These are phyloP conservation scores for Probosciger aterrimus DNA, from an alignment of 2,113 vertebrate genomes.

Conservation along the genomic window DNA sequence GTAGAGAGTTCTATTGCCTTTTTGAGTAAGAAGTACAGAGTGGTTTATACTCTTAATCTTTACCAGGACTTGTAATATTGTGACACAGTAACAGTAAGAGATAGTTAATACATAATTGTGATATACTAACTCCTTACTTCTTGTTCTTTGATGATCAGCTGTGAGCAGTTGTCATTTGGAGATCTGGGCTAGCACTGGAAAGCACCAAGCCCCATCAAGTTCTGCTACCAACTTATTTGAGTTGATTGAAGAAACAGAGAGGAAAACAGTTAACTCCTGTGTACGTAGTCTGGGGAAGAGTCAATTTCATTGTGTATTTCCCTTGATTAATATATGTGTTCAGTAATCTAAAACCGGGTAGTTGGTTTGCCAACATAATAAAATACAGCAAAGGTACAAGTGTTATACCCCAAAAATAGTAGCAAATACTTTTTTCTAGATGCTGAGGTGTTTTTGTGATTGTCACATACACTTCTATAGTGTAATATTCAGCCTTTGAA, in stretches of 20 bases:
- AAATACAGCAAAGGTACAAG: not conserved
- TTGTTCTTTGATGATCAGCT: constrained; percentile 14
- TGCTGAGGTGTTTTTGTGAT: not conserved
- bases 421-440: not conserved
- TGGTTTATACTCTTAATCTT: not conserved
- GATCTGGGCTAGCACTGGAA: constrained; percentile 39
- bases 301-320: not conserved
- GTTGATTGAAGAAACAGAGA: constrained; percentile 1
- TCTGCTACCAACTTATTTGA: constrained; percentile 28
- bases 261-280: constrained; percentile 41
- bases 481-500: not conserved
- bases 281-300: constrained; percentile 39
- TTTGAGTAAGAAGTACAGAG: not conserved
- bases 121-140: not conserved
- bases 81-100: not conserved
- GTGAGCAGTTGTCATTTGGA: constrained; percentile 46
- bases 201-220: not conserved
- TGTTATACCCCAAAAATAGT: not conserved
- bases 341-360: not conserved
- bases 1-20: not conserved
- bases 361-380: not conserved
- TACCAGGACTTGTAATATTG: not conserved
- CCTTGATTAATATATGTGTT: too few species aligned
- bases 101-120: not conserved
- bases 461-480: not conserved